These are phyloP conservation scores for Ophiothrix spiculata DNA, from an alignment of 35 echinoderm and acorn worm species.

Conservation along the genomic window DNA sequence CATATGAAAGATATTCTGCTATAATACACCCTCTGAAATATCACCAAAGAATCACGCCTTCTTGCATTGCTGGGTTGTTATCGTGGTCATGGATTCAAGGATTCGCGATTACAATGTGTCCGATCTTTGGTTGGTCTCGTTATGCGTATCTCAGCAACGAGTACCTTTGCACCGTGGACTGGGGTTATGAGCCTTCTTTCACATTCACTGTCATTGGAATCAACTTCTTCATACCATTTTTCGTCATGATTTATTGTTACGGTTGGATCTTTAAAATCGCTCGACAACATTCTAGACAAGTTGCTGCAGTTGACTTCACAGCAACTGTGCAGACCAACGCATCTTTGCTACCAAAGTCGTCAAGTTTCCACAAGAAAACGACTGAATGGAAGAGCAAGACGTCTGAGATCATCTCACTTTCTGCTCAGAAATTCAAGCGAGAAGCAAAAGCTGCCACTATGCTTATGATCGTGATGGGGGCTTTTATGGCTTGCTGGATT, in stretches of 20 bases:
- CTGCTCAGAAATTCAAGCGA: slow-evolving; percentile 10
- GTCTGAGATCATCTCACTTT: not conserved
- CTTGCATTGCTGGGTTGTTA: not conserved
- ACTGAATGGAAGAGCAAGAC: not conserved
- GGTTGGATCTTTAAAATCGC: not conserved
- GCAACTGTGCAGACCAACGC: too few species aligned
- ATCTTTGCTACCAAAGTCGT: not conserved
- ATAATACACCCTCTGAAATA: slow-evolving; percentile 25
- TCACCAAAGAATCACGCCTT: not conserved
- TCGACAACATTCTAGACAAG: not conserved
- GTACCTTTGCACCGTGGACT: not conserved
- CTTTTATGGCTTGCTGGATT: slow-evolving; percentile 31
- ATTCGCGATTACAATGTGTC: not conserved
- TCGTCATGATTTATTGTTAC: not conserved
- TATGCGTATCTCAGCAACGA: not conserved
- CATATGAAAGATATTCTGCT: slow-evolving; percentile 33
- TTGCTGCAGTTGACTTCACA: not conserved
- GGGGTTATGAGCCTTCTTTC: not conserved
- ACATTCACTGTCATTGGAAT: not conserved
- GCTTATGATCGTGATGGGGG: slow-evolving; percentile 17
- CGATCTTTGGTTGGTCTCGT: not conserved
- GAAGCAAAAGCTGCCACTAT: slow-evolving; percentile 25
- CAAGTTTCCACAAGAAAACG: not conserved
- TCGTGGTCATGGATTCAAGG: not conserved
- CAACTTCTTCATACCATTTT: not conserved